Conservation (phyloP, 2,888 invertebrate species). For the Schrankia costaestrigalis region DNA sequence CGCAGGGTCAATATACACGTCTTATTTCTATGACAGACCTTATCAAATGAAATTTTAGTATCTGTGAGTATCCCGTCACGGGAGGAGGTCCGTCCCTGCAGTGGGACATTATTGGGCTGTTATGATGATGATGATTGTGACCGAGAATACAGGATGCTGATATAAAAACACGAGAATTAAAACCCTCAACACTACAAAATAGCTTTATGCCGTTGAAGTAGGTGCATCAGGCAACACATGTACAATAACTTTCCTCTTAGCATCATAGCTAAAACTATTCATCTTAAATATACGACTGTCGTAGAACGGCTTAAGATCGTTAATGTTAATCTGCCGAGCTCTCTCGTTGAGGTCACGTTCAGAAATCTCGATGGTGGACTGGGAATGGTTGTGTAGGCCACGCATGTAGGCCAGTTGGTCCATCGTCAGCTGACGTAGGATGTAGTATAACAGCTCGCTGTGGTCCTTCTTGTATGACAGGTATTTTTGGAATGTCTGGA, state of each 20-base stretch:
- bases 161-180: not conserved
- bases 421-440: constrained; percentile 94
- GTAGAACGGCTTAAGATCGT: constrained; percentile 94
- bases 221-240: constrained; percentile 86
- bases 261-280: constrained; percentile 93
- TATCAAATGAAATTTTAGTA: too few species aligned
- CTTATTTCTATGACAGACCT: too few species aligned
- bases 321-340: constrained; percentile 95
- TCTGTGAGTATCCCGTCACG: too few species aligned
- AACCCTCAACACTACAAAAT: not conserved
- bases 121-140: too few species aligned
- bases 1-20: not conserved
- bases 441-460: constrained; percentile 96
- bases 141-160: too few species aligned
- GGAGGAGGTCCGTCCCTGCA: too few species aligned
- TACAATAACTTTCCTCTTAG: constrained; percentile 90
- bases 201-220: constrained; percentile 32
- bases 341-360: constrained; percentile 84
- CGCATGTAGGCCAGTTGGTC: constrained; percentile 94
- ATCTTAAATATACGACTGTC: constrained; percentile 93
- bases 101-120: too few species aligned
- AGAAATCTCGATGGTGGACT: constrained; percentile 89
- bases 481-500: constrained; percentile 95
- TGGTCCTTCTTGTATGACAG: constrained; percentile 96
- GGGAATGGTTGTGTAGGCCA: constrained; percentile 83